Evolutionary conservation across 1,140 invertebrate species (phyloP).

Genomic region (Pseudachorutes palmiensis): DNA sequence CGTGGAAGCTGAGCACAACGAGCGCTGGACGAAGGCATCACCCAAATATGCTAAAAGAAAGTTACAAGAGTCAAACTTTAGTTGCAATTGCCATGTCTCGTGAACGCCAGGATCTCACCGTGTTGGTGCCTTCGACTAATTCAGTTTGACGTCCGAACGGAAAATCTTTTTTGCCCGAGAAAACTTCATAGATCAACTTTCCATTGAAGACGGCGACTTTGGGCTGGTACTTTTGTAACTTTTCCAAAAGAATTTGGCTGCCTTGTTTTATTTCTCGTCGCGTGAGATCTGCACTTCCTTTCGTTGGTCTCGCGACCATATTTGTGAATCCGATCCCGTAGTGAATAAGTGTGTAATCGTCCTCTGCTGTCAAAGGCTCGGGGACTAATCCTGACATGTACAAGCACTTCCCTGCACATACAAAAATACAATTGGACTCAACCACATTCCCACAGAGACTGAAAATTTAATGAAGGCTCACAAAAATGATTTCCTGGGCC

Average conservation of each 20-base stretch:
- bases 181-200: conserved; percentile 95
- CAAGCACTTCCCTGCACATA: conserved; percentile 77
- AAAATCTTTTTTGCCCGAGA: conserved; percentile 94
- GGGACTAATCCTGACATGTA: conserved; percentile 87
- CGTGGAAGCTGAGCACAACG: conserved; percentile 89
- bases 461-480: too few species aligned
- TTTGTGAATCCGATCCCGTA: conserved; percentile 96
- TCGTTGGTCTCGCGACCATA: conserved; percentile 88
- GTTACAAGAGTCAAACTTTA: too few species aligned
- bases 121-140: conserved; percentile 82
- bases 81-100: too few species aligned
- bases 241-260: conserved; percentile 79
- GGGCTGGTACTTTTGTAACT: conserved; percentile 82
- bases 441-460: too few species aligned
- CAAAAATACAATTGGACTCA: neutral
- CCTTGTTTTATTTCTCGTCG: conserved; percentile 94
- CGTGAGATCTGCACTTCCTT: conserved; percentile 89
- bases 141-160: conserved; percentile 91
- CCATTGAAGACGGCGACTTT: conserved; percentile 98
- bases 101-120: too few species aligned
- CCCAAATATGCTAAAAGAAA: conserved; percentile 92
- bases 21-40: conserved; percentile 95
- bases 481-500: conserved; percentile 98
- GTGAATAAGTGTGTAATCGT: conserved; percentile 85
- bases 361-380: conserved; percentile 89